Percentiles rank a stretch among this genome's conserved stretches.
Conservation (phyloP, 2,888 invertebrate species). For the Zelleria hepariella region DNA sequence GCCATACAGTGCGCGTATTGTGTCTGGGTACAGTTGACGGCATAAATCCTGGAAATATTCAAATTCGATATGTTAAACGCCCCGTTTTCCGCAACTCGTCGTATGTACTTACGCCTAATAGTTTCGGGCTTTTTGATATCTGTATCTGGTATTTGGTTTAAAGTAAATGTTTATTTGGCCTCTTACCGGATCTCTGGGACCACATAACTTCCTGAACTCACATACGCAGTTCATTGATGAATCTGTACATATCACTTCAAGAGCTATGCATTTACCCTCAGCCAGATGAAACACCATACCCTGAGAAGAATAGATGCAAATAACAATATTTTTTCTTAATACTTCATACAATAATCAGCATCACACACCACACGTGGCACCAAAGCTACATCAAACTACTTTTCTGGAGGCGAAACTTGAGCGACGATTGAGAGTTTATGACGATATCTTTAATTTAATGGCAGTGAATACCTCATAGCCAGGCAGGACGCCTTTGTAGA, state of each 20-base stretch:
- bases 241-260: slow-evolving; percentile 80
- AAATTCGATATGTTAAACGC: too few relatives aligned
- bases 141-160: too few relatives aligned
- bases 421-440: too few relatives aligned
- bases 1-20: slow-evolving; percentile 88
- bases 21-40: slow-evolving; percentile 81
- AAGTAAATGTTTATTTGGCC: background rate
- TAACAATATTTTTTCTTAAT: background rate
- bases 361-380: too few relatives aligned
- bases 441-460: background rate
- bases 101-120: too few relatives aligned
- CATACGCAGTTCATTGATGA: slow-evolving; percentile 68
- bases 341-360: too few relatives aligned
- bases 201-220: slow-evolving; percentile 86
- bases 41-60: slow-evolving; percentile 39
- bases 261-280: slow-evolving; percentile 86
- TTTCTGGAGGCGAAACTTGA: too few relatives aligned
- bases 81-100: too few relatives aligned
- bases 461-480: slow-evolving; percentile 75
- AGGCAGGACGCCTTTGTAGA: slow-evolving; percentile 88
- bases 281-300: slow-evolving; percentile 86
- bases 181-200: slow-evolving; percentile 82
- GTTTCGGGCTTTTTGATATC: too few relatives aligned
- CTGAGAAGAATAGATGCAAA: slow-evolving; percentile 39
- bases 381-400: too few relatives aligned